Percentiles rank a stretch among this genome's conserved stretches.
phyloP scores from a whole-genome alignment of 2,797 vertebrate species.

The Buceros bicornis region DNA sequence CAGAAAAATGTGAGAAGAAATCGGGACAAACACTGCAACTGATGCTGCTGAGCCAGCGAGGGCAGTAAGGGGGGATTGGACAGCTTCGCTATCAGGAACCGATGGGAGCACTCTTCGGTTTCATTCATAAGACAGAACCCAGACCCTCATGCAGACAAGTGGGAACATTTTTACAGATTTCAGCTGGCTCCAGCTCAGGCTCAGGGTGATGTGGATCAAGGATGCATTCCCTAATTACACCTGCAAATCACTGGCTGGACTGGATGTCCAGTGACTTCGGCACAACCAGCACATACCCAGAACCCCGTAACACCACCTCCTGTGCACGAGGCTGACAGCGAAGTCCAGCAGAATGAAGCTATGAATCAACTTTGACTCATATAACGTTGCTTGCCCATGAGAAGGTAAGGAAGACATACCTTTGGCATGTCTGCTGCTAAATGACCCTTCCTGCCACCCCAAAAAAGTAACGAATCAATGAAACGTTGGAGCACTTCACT shows the following conservation, averaged over 20 bases:
- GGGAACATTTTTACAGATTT: not conserved
- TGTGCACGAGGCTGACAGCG: not conserved
- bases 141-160: not conserved
- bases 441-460: not conserved
- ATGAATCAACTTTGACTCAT: conserved; percentile 10
- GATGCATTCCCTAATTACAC: not conserved
- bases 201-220: not conserved
- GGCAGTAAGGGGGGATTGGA: not conserved
- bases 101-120: not conserved
- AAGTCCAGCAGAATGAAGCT: not conserved
- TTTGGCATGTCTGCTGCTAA: not conserved
- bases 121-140: not conserved
- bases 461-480: not conserved
- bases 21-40: not conserved
- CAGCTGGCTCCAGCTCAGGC: not conserved
- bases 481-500: not conserved
- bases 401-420: not conserved
- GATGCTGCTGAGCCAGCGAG: not conserved
- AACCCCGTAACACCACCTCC: not conserved
- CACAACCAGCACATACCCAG: not conserved
- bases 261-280: not conserved
- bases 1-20: not conserved
- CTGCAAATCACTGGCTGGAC: not conserved
- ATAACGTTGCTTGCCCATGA: not conserved
- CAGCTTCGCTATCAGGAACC: not conserved